These are phyloP conservation scores for Glandiceps talaboti DNA, from an alignment of 53 echinoderm and acorn worm species.

Conservation along the genomic window DNA sequence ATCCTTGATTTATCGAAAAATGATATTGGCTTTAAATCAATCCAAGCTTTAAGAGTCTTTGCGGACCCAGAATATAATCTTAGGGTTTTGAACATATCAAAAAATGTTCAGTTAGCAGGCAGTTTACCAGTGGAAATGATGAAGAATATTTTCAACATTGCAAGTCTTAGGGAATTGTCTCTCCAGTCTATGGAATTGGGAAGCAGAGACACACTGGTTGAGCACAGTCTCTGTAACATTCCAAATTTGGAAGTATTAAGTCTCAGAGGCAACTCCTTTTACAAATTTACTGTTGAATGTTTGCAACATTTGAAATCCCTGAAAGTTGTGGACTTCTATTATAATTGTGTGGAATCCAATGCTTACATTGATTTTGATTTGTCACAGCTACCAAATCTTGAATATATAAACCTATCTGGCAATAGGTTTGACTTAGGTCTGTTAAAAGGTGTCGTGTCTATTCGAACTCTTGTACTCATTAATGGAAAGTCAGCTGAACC, in stretches of 20 bases:
- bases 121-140: background rate
- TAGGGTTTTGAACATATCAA: background rate
- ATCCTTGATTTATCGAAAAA: background rate
- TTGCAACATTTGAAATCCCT: background rate
- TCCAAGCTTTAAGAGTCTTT: background rate
- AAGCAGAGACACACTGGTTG: background rate
- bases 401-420: background rate
- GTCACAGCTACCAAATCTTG: background rate
- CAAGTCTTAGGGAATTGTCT: background rate
- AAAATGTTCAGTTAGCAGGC: background rate
- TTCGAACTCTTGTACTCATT: background rate
- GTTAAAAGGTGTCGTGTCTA: background rate
- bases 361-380: background rate
- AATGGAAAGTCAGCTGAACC: background rate
- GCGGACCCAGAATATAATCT: background rate
- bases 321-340: background rate
- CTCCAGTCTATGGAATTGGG: background rate
- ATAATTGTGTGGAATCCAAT: too few relatives aligned
- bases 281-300: background rate
- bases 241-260: background rate
- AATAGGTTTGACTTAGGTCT: background rate
- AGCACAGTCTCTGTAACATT: background rate
- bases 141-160: background rate
- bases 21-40: background rate
- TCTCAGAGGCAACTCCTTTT: background rate